Conservation (phyloP, 2,888 invertebrate species). For the Odiellus spinosus region DNA sequence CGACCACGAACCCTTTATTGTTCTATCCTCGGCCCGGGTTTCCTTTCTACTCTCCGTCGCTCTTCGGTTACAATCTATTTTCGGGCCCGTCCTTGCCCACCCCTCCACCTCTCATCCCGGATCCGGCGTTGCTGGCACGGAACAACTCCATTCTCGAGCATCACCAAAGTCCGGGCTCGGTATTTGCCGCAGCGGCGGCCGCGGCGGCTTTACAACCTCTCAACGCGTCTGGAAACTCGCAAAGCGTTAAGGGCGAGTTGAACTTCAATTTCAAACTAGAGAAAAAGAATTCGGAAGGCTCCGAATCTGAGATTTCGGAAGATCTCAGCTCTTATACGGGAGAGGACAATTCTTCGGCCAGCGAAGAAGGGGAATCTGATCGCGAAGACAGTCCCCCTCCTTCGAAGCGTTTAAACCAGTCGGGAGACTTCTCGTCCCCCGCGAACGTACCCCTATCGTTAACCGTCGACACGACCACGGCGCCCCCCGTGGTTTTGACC, state of each 20-base stretch:
- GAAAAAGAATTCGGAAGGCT: constrained; percentile 15
- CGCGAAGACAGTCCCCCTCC: not conserved
- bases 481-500: not conserved
- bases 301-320: constrained; percentile 21
- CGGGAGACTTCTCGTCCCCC: not conserved
- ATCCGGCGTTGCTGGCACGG: constrained; percentile 21
- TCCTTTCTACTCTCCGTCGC: constrained; percentile 34
- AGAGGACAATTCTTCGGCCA: constrained; percentile 22
- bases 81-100: constrained; percentile 16
- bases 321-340: constrained; percentile 19
- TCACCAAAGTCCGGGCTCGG: constrained; percentile 18
- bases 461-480: not conserved
- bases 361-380: constrained; percentile 12
- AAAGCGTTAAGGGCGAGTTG: not conserved
- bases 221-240: not conserved
- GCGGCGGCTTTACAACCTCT: constrained; percentile 16
- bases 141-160: constrained; percentile 22
- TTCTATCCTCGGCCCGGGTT: constrained; percentile 49
- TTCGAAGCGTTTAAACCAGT: not conserved
- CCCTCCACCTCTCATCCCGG: constrained; percentile 28
- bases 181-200: constrained; percentile 11
- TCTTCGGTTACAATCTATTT: constrained; percentile 35
- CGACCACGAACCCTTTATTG: constrained; percentile 43
- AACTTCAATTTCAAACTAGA: constrained; percentile 3
- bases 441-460: too few relatives aligned